Base-by-base conservation (phyloP, 1,140 invertebrate genomes). In the Hydropsyche tenuis region DNA sequence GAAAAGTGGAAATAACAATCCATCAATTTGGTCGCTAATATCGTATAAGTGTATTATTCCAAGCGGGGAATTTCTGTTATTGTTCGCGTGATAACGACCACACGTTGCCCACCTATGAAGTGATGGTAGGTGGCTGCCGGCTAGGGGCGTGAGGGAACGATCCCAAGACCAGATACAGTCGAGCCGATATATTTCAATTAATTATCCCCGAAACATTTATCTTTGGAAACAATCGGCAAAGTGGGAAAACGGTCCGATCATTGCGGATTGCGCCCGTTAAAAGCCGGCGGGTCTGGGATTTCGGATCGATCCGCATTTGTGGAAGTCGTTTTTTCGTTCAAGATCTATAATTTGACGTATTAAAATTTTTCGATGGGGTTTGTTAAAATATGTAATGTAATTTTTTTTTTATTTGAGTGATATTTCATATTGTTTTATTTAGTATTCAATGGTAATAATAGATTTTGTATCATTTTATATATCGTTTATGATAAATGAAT, bases 131-230 rank as follows among this genome's bases (percentile, higher is more conserved):
- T 22, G 18, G 60, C 23, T 5, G 3, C 37, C 16, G 6, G n/a
- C 18, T 53, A 18, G 20, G 51, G 51, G 16, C 2, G 4, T 27
- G 42, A 1, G 1, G 42, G 9, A 65, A 53, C 18, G 45, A 51
- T 56, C 48, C 48, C 30, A 37, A 37, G 30, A 37, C 30, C 30
- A 37, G 30, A 37, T 37, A 37, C 30, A 9, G 30, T 37, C 30
- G 30, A 37, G 30, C 30, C 68, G 25, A 70, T 70, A 70, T 70
- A 70, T 70, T 70, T 70, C 68, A 70, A 70, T 70, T 70, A 70
- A 70, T 70, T 70, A 70, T 56, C 68, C 23, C 68, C 48, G 48
- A 46, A 70, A 56, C 68, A 70, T 70, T 70, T 70, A 70, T 70
- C 68, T 70, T 70, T 70, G 51, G 68, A 56, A 70, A 70, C 68